Conservation (phyloP, 2,797 vertebrate species). For the Enteromius trimaculatus region DNA sequence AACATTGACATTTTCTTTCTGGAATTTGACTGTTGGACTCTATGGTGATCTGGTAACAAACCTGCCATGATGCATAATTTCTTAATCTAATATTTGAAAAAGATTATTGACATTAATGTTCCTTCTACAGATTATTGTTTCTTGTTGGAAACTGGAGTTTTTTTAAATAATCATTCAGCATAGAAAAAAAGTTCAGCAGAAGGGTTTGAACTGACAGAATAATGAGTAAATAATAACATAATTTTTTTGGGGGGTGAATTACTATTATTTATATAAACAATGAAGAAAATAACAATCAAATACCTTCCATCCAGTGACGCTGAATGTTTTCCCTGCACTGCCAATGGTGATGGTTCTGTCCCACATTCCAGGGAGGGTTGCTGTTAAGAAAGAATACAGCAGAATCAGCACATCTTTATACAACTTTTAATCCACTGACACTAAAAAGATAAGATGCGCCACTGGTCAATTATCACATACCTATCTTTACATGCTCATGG, state of each 20-base stretch:
- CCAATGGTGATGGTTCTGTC: constrained; percentile 92
- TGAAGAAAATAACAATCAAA: not conserved
- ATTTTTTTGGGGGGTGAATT: not conserved
- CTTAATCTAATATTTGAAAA: not conserved
- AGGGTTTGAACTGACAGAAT: too few species aligned
- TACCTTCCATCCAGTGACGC: constrained; percentile 97
- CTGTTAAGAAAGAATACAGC: constrained; percentile 68
- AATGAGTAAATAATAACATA: not conserved
- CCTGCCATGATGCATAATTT: not conserved
- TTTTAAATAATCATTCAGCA: not conserved
- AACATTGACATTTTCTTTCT: not conserved
- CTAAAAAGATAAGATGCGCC: not conserved
- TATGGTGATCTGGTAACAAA: not conserved
- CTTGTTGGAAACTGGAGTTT: not conserved
- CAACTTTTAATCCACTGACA: constrained; percentile 25
- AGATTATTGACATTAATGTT: not conserved
- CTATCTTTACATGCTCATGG: constrained; percentile 92
- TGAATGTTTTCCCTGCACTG: constrained; percentile 95
- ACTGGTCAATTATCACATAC: constrained; percentile 67
- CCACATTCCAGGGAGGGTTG: constrained; percentile 96
- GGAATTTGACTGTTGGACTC: not conserved
- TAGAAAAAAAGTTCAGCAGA: not conserved
- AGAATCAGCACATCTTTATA: constrained; percentile 14
- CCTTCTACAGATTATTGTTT: not conserved
- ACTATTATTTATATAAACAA: not conserved